Evolutionary conservation across 2,113 vertebrate species (phyloP).

Genomic region (Anhinga rufa): DNA sequence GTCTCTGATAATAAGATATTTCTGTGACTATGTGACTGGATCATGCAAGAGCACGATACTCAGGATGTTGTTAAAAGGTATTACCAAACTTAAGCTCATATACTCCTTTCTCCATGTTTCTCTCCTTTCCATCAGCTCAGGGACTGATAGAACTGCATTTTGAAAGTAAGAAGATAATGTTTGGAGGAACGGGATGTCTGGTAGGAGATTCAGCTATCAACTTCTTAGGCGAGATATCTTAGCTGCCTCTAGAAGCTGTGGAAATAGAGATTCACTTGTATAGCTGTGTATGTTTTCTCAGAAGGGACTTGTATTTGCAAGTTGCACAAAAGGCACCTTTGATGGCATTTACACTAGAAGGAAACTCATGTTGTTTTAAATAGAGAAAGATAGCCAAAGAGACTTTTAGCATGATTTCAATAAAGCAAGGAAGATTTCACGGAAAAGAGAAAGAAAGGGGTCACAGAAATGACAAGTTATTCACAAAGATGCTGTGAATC

Average conservation of each 20-base stretch:
- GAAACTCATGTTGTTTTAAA: not conserved
- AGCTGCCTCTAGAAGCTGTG: not conserved
- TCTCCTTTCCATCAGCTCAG: not conserved
- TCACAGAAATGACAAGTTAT: not conserved
- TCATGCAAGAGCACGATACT: not conserved
- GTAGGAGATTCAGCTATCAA: not conserved
- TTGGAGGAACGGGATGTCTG: not conserved
- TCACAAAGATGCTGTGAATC: not conserved
- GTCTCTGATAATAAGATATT: not conserved
- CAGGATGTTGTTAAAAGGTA: not conserved
- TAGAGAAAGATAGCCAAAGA: not conserved
- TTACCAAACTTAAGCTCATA: not conserved
- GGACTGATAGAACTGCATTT: not conserved
- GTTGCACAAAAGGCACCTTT: not conserved
- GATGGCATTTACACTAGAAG: not conserved
- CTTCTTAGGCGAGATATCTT: not conserved
- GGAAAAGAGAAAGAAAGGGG: not conserved
- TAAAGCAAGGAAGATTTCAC: not conserved
- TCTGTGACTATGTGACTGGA: not conserved
- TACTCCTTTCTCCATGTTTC: not conserved
- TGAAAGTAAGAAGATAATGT: not conserved
- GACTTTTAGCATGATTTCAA: not conserved
- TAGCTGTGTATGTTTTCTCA: not conserved
- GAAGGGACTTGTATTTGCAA: not conserved
- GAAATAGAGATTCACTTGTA: not conserved